Evolutionary conservation across 1,140 invertebrate genomes (phyloP), one percentile per base, ranked within the genome.

Genomic region (Tetraneura akinire): DNA sequence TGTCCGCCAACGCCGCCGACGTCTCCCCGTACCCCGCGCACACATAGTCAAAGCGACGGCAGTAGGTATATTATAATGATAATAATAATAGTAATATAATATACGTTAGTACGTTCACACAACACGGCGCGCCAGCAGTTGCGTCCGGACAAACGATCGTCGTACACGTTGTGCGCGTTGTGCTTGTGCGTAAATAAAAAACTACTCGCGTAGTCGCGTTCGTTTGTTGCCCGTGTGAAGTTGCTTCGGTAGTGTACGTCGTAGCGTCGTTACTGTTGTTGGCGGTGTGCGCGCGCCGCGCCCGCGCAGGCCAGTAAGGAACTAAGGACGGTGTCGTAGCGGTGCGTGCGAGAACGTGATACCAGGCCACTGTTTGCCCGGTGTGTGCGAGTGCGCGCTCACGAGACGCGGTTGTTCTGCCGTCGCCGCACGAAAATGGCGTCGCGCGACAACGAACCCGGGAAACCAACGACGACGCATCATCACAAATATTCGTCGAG

Each of bases 401-500:
- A 10, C 13, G 29, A n/a, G 18, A 64, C 62, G 16, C 62, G 62
- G 10, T 37, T 37, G 32, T 37, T 37, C 8, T 8, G 32, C 32
- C 32, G 32, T 8, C 51, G 51, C 45, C 18, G 64, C 26, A 68
- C 21, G 66, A 68, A 68, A 68, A 68, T 68, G 66, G 66, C 66
- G 66, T 57, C 66, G 42, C 66, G 66, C 66, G 66, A 68, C 66
- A 64, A 10, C 62, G 37, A 68, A n/a, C 66, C 37, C 42, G 66
- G 66, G 21, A 68, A 68, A 68, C 45, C 42, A 21, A 45, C 14
- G 37, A 13, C 66, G n/a, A 3, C 57, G 57, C 23, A 16, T 6
- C 64, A 45, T 11, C 64, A 68, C n/a, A 68, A 68, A 68, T 68
- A 68, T 68, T 68, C 64, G 37, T 68, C 64, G 64, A 68, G 64